These are phyloP conservation scores for Drosophila rellima DNA, from an alignment of 2,888 invertebrate species.

Conservation along the genomic window DNA sequence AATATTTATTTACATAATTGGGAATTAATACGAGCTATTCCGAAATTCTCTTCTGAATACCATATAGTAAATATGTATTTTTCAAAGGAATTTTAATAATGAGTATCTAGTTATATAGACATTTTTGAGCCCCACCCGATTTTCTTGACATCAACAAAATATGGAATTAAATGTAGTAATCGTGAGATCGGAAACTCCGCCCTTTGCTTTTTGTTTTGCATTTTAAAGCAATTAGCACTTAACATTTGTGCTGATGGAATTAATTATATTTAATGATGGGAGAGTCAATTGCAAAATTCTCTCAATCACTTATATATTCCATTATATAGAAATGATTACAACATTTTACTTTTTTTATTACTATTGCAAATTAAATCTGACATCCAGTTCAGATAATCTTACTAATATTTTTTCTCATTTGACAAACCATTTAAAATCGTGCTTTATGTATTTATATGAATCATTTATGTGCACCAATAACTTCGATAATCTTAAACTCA, in stretches of 20 bases:
- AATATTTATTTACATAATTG: not conserved
- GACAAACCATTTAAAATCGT: not conserved
- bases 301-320: not conserved
- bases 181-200: constrained; percentile 15
- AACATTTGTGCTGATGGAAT: constrained; percentile 1
- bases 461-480: not conserved
- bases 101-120: not conserved
- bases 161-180: constrained; percentile 19
- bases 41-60: too few relatives aligned
- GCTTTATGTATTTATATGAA: not conserved
- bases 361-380: not conserved
- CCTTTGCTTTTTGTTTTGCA: constrained; percentile 29
- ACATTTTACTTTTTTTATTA: not conserved
- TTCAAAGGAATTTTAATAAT: not conserved
- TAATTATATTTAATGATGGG: not conserved
- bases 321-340: not conserved
- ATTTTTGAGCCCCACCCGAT: constrained; percentile 17
- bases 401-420: not conserved
- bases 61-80: not conserved
- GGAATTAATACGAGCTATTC: not conserved
- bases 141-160: not conserved
- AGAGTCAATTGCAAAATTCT: not conserved
- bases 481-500: not conserved
- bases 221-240: constrained; percentile 48
- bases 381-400: not conserved